Evolutionary conservation across 2,797 vertebrate species (phyloP).

Genomic region (Phalanger gymnotis): DNA sequence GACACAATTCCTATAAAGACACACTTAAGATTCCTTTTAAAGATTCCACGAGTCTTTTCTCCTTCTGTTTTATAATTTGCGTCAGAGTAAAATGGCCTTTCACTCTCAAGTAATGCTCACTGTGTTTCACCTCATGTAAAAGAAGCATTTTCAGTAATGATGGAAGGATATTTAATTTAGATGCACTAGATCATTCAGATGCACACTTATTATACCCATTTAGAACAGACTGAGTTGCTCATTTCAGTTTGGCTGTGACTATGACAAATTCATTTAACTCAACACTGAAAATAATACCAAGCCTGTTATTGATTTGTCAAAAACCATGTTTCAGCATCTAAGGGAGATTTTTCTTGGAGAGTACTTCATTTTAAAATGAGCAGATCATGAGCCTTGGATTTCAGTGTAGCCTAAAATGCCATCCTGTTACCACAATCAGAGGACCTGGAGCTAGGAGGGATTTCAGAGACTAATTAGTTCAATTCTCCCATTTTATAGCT

Average conservation of each 20-base stretch:
- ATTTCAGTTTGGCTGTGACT: conserved; percentile 59
- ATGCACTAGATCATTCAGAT: conserved; percentile 65
- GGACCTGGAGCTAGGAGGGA: not conserved
- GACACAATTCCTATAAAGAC: conserved; percentile 53
- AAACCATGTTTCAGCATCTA: not conserved
- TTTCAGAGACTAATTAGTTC: not conserved
- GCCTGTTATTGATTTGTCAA: not conserved
- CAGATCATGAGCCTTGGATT: not conserved
- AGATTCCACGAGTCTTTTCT: conserved; percentile 66
- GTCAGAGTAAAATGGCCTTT: conserved; percentile 70
- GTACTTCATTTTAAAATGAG: not conserved
- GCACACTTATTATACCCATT: conserved; percentile 61
- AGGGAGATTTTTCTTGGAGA: not conserved
- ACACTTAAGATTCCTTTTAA: conserved; percentile 58
- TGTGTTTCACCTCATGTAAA: not conserved
- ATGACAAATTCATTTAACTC: conserved; percentile 55
- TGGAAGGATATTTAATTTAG: conserved; percentile 75
- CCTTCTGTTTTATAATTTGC: conserved; percentile 62
- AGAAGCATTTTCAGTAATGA: conserved; percentile 53
- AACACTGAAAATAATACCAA: not conserved
- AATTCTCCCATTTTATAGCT: not conserved
- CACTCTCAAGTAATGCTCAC: conserved; percentile 30
- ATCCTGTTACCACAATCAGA: not conserved
- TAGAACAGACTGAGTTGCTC: conserved; percentile 56
- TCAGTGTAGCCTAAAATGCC: not conserved